phyloP scores from a whole-genome alignment of 2,797 vertebrate genomes.

The Numenius phaeopus region DNA sequence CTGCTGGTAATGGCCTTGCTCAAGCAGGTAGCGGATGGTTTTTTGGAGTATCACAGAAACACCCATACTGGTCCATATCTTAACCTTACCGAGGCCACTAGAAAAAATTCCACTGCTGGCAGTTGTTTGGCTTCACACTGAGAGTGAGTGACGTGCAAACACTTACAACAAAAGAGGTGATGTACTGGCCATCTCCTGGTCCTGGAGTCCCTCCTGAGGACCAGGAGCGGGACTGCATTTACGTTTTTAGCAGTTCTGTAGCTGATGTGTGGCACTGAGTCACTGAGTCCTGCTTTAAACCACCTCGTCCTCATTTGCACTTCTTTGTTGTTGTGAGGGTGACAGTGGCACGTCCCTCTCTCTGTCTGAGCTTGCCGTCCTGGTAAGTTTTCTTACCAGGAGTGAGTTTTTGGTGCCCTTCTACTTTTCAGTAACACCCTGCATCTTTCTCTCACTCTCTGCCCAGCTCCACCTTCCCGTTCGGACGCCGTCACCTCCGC shows the following conservation, averaged over 20 bases:
- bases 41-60: not conserved
- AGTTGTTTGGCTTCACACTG: not conserved
- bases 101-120: not conserved
- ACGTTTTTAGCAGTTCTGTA: not conserved
- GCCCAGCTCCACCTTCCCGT: conserved; percentile 83
- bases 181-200: not conserved
- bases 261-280: not conserved
- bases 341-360: not conserved
- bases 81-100: not conserved
- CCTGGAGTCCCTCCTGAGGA: not conserved
- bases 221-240: not conserved
- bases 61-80: not conserved
- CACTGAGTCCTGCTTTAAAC: not conserved
- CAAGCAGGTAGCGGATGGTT: not conserved
- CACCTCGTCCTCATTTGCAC: rapidly evolving
- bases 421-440: not conserved
- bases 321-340: not conserved
- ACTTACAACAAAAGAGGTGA: not conserved
- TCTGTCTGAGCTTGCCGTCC: not conserved
- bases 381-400: not conserved
- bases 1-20: not conserved
- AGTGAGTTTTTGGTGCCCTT: not conserved
- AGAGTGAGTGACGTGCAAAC: not conserved
- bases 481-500: conserved; percentile 86
- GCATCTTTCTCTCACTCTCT: not conserved